phyloP scores from a whole-genome alignment of 2,113 vertebrate genomes.

The Amphiprion ocellaris region DNA sequence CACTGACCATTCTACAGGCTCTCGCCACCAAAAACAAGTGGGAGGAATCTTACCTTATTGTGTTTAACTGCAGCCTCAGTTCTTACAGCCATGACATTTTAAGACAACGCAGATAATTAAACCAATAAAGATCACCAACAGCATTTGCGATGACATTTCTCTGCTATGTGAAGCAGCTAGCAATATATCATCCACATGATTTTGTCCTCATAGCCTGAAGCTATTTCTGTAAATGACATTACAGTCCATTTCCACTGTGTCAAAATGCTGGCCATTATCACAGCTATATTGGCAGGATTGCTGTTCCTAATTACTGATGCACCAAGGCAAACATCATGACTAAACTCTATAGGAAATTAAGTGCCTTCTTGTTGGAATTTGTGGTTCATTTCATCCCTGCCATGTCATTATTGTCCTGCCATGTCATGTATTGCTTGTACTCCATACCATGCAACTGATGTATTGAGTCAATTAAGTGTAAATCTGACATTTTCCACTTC shows the following conservation, averaged over 20 bases:
- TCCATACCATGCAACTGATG: neutral
- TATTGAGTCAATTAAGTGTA: neutral
- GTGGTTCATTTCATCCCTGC: slow-evolving; percentile 1
- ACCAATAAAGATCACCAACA: slow-evolving; percentile 37
- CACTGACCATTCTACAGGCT: neutral
- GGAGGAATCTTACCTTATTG: slow-evolving; percentile 8
- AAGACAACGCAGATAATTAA: slow-evolving; percentile 51
- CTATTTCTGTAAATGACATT: slow-evolving; percentile 28
- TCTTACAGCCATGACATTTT: slow-evolving; percentile 41
- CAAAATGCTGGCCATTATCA: slow-evolving; percentile 25
- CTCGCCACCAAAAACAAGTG: slow-evolving; percentile 40
- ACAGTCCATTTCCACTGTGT: slow-evolving; percentile 3
- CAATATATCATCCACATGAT: slow-evolving; percentile 15
- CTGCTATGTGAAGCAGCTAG: slow-evolving; percentile 8
- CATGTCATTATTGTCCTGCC: slow-evolving; percentile 9
- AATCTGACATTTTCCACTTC: too few relatives aligned
- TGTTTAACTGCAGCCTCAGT: slow-evolving; percentile 5
- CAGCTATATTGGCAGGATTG: slow-evolving; percentile 14
- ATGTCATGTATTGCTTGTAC: neutral
- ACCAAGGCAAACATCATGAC: slow-evolving; percentile 2
- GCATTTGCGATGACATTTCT: slow-evolving; percentile 48
- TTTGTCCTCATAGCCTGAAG: slow-evolving; percentile 17
- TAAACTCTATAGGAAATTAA: slow-evolving; percentile 12
- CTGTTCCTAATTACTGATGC: slow-evolving; percentile 15
- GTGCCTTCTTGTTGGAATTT: neutral